Evolutionary conservation across 2,113 vertebrate genomes (phyloP), one percentile per base, ranked within the genome.

Genomic region (Pundamilia nyererei): DNA sequence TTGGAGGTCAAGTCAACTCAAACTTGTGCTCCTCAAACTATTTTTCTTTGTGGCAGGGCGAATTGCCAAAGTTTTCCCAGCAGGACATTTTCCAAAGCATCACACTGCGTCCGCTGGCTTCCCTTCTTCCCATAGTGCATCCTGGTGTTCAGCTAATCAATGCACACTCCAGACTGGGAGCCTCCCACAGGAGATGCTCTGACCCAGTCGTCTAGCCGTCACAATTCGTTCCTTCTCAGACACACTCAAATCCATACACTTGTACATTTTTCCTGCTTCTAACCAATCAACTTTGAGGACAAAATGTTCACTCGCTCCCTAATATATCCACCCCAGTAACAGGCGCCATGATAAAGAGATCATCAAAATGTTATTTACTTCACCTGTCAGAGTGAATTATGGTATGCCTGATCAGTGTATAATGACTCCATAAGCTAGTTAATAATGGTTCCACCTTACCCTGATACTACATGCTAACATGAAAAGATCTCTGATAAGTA

Each of bases 111-210:
- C 31, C 6, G 31, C 17, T n/a, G 17, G 60, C 17, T 65, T 65
- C 0, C 19, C 33, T 65, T 65, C 4, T 65, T 38, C 60, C 19
- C 33, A 13, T 13, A 38, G 60, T 21, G 33, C 60, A 21, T 13
- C 60, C 60, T 65, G 60, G 33, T 38, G 33, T 65, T 65, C 33
- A 65, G 60, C 33, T 65, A 38, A 65, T n/a, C 60, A 65, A 21
- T 65, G 60, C 60, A 38, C 33, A 65, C 33, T 65, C 60, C 33
- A 65, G 60, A 38, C 10, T 65, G 60, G 33, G 60, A 8, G 0
- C 60, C 6, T 38, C 33, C 33, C 33, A 65, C 1, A 65, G 33
- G 33, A 65, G 19, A 65, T 21, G 60, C 60, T 8, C 19, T 65
- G 33, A 65, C 6, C 33, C 60, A 65, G 60, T 38, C 1, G 4